Conservation (phyloP, 2,113 vertebrate species). For the Phocoena sinus region DNA sequence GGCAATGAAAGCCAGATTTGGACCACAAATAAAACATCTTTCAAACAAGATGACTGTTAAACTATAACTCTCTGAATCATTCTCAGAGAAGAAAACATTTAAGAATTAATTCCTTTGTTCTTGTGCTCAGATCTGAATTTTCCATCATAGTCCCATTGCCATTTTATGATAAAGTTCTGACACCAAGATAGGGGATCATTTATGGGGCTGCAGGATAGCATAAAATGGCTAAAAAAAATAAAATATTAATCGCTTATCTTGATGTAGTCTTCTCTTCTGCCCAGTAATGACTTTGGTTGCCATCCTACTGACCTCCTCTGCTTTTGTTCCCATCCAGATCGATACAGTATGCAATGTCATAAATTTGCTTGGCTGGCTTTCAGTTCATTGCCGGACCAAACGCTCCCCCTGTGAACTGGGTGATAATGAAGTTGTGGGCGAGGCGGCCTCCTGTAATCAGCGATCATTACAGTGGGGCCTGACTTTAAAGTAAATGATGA, state of each 20-base stretch:
- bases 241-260: conserved; percentile 53
- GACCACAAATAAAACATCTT: neutral
- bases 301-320: conserved; percentile 56
- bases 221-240: conserved; percentile 59
- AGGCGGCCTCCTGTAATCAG: conserved; percentile 40
- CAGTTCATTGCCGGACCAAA: conserved; percentile 31
- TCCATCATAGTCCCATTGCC: neutral
- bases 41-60: neutral
- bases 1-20: neutral
- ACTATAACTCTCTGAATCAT: neutral
- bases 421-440: conserved; percentile 60
- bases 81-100: neutral
- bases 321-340: conserved; percentile 71
- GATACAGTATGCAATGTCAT: conserved; percentile 47
- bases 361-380: conserved; percentile 57
- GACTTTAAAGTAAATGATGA: conserved; percentile 34
- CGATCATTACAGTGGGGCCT: neutral
- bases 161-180: conserved; percentile 56
- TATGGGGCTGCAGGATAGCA: conserved; percentile 40
- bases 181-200: conserved; percentile 50
- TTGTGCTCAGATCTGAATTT: neutral
- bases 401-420: conserved; percentile 9
- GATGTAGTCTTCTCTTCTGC: conserved; percentile 63
- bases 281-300: conserved; percentile 52
- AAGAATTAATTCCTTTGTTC: conserved; percentile 11